phyloP scores from a whole-genome alignment of 2,888 invertebrate species.

The Platycnemis pennipes region DNA sequence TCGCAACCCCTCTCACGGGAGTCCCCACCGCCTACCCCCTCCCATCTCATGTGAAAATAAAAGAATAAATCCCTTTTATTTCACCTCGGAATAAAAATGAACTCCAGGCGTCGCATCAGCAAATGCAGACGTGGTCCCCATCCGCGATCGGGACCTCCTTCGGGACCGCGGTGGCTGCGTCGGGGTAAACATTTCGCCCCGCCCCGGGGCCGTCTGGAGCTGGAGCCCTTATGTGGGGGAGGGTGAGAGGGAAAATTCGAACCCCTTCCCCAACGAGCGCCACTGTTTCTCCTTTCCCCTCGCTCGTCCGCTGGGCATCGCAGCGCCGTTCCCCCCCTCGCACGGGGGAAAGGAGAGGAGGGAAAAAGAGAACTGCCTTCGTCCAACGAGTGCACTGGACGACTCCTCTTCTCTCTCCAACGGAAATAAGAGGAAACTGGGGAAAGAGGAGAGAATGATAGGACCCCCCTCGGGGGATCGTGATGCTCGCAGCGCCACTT shows the following conservation, averaged over 20 bases:
- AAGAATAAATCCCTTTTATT: background rate
- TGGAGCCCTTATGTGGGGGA: background rate
- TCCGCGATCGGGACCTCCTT: constrained; percentile 41
- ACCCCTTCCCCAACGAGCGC: too few relatives aligned
- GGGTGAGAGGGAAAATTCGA: too few relatives aligned
- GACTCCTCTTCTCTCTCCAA: background rate
- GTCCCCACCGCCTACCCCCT: background rate
- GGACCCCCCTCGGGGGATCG: background rate
- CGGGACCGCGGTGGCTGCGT: background rate
- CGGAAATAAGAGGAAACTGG: background rate
- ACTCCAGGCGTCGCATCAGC: constrained; percentile 27
- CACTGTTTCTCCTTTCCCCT: too few relatives aligned
- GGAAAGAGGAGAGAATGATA: background rate
- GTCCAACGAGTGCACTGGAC: background rate
- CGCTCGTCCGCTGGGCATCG: too few relatives aligned
- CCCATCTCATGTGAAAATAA: too few relatives aligned
- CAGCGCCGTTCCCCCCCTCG: too few relatives aligned
- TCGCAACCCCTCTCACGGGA: background rate
- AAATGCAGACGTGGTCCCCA: constrained; percentile 62
- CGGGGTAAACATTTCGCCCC: background rate
- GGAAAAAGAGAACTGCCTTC: too few relatives aligned
- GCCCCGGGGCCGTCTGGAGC: background rate
- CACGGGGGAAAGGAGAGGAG: too few relatives aligned
- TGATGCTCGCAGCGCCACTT: too few relatives aligned
- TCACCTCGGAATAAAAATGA: constrained; percentile 28